Conservation (phyloP, 2,113 vertebrate species). For the Campylorhamphus procurvoides region DNA sequence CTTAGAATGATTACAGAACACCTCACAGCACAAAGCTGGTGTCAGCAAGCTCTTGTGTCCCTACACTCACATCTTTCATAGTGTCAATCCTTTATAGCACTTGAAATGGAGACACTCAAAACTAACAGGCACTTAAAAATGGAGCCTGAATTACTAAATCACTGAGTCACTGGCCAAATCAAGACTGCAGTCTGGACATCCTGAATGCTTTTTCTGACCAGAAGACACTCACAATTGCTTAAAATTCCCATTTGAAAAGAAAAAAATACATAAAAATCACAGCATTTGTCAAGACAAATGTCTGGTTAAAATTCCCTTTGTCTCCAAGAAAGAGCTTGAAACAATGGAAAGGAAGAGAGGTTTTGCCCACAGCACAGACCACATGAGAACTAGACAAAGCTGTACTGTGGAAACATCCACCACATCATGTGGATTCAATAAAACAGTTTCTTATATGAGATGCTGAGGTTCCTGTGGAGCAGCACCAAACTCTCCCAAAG, state of each 20-base stretch:
- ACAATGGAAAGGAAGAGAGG: not conserved
- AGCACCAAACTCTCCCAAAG: not conserved
- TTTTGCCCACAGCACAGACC: not conserved
- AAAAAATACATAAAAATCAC: not conserved
- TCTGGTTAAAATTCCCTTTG: not conserved
- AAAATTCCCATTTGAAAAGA: not conserved
- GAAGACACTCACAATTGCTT: not conserved
- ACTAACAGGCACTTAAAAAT: not conserved
- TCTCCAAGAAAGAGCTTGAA: not conserved
- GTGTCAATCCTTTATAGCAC: fast-evolving
- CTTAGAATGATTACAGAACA: not conserved
- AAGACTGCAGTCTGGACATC: not conserved
- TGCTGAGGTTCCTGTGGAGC: not conserved
- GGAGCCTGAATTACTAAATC: not conserved
- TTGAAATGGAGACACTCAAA: not conserved
- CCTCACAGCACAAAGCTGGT: not conserved
- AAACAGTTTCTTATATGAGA: not conserved
- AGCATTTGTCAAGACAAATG: not conserved
- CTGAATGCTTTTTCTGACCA: not conserved
- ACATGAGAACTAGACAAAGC: not conserved
- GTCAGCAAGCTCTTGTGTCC: not conserved
- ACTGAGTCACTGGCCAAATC: not conserved
- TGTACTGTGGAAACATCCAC: not conserved
- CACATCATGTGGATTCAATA: not conserved
- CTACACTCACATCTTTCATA: not conserved